Conservation (phyloP, 1,140 invertebrate genomes). For the Drosophila carrolli region DNA sequence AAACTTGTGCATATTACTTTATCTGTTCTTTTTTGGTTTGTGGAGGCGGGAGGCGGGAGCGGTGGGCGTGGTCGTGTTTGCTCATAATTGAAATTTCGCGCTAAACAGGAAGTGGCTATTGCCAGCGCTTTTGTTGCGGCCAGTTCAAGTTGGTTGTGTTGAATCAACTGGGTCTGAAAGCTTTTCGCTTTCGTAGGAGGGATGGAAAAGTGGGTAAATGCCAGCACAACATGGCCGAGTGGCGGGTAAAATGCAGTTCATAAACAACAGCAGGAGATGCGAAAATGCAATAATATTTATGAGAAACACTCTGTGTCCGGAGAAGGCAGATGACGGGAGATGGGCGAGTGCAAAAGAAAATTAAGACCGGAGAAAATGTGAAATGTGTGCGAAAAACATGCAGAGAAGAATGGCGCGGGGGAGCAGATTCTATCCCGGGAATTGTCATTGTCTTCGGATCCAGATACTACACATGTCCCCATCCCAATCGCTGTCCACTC, state of each 20-base stretch:
- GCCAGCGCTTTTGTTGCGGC: slow-evolving; percentile 45
- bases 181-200: slow-evolving; percentile 32
- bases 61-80: slow-evolving; percentile 57
- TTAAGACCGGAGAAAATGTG: slow-evolving; percentile 50
- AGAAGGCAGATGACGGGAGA: neutral
- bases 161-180: slow-evolving; percentile 50
- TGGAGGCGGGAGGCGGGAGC: neutral
- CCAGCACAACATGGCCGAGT: slow-evolving; percentile 40
- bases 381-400: slow-evolving; percentile 41
- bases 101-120: slow-evolving; percentile 76
- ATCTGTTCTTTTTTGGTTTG: slow-evolving; percentile 30
- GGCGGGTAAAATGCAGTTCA: slow-evolving; percentile 45
- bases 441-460: slow-evolving; percentile 52
- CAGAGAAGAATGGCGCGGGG: neutral
- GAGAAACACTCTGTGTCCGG: slow-evolving; percentile 42
- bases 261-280: slow-evolving; percentile 57
- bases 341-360: slow-evolving; percentile 35
- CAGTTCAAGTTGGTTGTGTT: slow-evolving; percentile 62
- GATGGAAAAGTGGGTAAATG: slow-evolving; percentile 13
- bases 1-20: slow-evolving; percentile 68
- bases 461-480: slow-evolving; percentile 41
- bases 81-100: slow-evolving; percentile 81
- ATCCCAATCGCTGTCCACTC: slow-evolving; percentile 15
- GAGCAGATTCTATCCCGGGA: slow-evolving; percentile 19
- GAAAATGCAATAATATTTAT: slow-evolving; percentile 64